These are phyloP conservation scores for Geotrupes spiniger DNA, from an alignment of 2,888 invertebrate species.

Conservation along the genomic window DNA sequence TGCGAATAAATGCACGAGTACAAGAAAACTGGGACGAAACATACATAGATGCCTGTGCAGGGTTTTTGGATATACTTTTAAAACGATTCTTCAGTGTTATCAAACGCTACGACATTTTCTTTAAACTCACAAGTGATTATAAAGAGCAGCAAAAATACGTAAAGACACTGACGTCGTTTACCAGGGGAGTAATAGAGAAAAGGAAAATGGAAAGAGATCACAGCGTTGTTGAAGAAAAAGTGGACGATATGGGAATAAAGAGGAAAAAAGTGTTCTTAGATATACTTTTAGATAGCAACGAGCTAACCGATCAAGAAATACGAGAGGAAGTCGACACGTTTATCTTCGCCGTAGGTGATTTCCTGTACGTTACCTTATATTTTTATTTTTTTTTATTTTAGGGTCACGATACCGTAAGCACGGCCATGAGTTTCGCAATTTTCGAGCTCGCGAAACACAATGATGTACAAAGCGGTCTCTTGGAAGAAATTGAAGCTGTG, in stretches of 20 bases:
- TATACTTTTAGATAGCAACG: constrained; percentile 48
- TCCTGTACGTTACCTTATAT: not conserved
- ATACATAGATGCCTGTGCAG: constrained; percentile 18
- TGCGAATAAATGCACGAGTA: constrained; percentile 26
- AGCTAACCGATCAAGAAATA: constrained; percentile 52
- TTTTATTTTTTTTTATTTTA: too few relatives aligned
- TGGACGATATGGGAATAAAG: constrained; percentile 16
- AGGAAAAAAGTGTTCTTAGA: constrained; percentile 21
- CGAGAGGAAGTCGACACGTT: constrained; percentile 59
- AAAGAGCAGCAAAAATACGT: constrained; percentile 21
- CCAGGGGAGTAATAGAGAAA: constrained; percentile 23
- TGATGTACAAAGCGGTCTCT: constrained; percentile 4
- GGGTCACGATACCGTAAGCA: constrained; percentile 8
- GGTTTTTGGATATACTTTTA: constrained; percentile 25
- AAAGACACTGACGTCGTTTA: constrained; percentile 22
- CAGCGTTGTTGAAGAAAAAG: constrained; percentile 5
- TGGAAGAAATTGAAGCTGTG: not conserved
- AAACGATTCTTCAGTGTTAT: constrained; percentile 27
- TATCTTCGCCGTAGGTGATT: constrained; percentile 53
- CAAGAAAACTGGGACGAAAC: constrained; percentile 22
- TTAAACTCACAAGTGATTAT: constrained; percentile 25
- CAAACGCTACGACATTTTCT: constrained; percentile 26
- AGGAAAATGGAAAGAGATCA: constrained; percentile 21
- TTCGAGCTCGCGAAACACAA: not conserved
- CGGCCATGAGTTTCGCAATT: constrained; percentile 8